phyloP scores from a whole-genome alignment of 2,888 invertebrate species.

The Machimus rusticus region DNA sequence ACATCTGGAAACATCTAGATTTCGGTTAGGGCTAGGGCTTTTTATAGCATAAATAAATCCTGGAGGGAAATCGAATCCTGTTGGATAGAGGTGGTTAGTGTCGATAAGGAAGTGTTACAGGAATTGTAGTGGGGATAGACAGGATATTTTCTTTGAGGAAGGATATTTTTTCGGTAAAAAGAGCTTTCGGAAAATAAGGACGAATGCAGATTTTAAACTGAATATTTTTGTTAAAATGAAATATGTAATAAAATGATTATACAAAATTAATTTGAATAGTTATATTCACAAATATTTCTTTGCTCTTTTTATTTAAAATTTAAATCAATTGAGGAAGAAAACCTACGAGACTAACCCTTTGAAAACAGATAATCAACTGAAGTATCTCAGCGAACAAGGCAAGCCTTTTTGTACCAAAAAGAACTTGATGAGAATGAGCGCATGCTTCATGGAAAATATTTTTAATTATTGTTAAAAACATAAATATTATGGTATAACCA shows the following conservation, averaged over 20 bases:
- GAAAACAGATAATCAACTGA: not conserved
- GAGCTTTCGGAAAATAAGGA: not conserved
- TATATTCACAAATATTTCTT: not conserved
- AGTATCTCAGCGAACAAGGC: not conserved
- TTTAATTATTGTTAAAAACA: not conserved
- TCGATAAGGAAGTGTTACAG: not conserved
- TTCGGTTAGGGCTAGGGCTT: not conserved
- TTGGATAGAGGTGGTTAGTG: not conserved
- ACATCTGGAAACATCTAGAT: conserved; percentile 4
- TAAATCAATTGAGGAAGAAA: not conserved
- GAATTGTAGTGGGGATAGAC: not conserved
- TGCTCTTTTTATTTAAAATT: not conserved
- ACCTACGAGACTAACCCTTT: not conserved
- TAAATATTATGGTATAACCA: not conserved
- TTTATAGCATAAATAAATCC: not conserved
- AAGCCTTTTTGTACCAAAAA: not conserved
- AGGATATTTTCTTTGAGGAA: not conserved
- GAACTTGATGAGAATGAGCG: not conserved
- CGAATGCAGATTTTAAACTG: not conserved
- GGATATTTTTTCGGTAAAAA: not conserved
- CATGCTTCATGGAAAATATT: not conserved
- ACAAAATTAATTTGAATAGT: too few relatives aligned
- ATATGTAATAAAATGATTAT: not conserved
- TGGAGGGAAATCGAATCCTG: not conserved
- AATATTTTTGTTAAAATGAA: not conserved